phyloP scores from a whole-genome alignment of 2,797 vertebrate species.

The Merluccius polli region DNA sequence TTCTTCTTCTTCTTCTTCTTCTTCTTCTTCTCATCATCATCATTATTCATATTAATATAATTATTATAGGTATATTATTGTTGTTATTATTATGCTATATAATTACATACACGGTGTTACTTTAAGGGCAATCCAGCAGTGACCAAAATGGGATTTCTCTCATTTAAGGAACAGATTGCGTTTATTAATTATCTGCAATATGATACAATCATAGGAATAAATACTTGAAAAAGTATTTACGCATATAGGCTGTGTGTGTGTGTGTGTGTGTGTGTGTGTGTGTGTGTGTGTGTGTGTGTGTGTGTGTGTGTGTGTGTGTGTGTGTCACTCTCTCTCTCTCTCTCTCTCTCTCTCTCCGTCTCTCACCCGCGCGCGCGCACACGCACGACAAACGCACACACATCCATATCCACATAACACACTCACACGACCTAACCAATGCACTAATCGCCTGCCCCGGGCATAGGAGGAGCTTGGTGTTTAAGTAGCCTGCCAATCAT shows the following conservation, averaged over 20 bases:
- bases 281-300: too few species aligned
- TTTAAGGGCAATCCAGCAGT: neutral
- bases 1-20: too few species aligned
- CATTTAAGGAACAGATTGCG: slow-evolving; percentile 2
- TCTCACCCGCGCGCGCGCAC: neutral
- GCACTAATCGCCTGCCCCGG: slow-evolving; percentile 86
- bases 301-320: too few species aligned
- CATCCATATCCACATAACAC: slow-evolving; percentile 41
- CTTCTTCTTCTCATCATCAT: neutral
- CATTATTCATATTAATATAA: neutral
- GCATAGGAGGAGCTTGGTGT: slow-evolving; percentile 88
- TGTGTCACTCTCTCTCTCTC: neutral
- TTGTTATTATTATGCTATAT: neutral
- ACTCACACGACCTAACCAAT: slow-evolving; percentile 74
- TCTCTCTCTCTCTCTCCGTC: slow-evolving; percentile 26
- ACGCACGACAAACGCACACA: slow-evolving; percentile 31
- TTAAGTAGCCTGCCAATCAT: slow-evolving; percentile 98
- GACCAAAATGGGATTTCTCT: neutral
- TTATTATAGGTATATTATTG: neutral
- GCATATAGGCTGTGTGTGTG: too few species aligned
- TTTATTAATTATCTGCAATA: neutral
- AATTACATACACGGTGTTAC: neutral
- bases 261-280: too few species aligned
- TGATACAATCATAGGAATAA: neutral
- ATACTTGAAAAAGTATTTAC: slow-evolving; percentile 22